Evolutionary conservation across 2,113 vertebrate species (phyloP).

Genomic region (Tenrec ecaudatus): DNA sequence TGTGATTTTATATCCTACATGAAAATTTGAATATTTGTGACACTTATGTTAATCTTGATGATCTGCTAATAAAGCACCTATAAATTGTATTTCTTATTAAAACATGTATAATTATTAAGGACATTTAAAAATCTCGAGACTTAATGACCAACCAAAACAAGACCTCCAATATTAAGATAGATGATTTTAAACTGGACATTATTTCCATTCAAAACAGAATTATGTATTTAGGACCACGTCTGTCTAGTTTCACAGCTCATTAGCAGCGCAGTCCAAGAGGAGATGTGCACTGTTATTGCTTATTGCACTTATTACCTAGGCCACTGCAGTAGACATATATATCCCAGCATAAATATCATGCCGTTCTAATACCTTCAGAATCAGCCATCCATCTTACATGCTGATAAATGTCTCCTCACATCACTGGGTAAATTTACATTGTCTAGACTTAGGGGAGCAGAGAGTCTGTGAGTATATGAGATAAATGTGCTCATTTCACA

Average conservation of each 20-base stretch:
- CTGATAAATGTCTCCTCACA: conserved; percentile 51
- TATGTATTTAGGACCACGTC: conserved; percentile 2
- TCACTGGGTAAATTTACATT: conserved; percentile 18
- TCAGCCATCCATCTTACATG: background rate
- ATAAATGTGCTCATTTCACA: background rate
- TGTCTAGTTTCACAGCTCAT: conserved; percentile 66
- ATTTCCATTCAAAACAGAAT: background rate
- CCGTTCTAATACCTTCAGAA: background rate
- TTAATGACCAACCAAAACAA: background rate
- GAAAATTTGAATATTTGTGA: background rate
- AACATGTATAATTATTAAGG: background rate
- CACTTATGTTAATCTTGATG: background rate
- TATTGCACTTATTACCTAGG: background rate
- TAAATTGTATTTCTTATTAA: background rate
- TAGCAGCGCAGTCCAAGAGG: conserved; percentile 51
- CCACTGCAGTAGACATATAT: background rate
- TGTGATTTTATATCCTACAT: background rate
- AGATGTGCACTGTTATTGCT: conserved; percentile 25
- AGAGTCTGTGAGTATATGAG: background rate
- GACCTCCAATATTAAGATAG: background rate
- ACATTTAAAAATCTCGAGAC: background rate
- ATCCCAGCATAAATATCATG: background rate
- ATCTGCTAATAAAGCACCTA: background rate
- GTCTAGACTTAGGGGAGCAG: conserved; percentile 10
- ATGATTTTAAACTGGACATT: background rate